Conservation (phyloP, 1,140 invertebrate species). For the Philotrypesis tridentata region DNA sequence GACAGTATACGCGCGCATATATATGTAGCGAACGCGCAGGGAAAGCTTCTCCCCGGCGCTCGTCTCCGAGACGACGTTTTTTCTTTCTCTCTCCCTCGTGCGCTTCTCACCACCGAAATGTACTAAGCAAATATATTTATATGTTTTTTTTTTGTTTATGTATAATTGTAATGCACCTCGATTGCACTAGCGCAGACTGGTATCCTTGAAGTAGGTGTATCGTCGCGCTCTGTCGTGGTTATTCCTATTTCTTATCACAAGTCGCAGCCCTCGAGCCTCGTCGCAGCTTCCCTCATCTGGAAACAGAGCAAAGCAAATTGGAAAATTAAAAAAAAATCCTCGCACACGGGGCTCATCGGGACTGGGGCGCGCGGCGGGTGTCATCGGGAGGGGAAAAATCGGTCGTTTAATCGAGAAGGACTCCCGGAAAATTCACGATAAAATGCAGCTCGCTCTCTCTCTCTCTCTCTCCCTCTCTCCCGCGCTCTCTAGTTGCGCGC, state of each 20-base stretch:
- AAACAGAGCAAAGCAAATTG: constrained; percentile 57
- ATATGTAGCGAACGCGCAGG: neutral
- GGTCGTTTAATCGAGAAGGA: constrained; percentile 37
- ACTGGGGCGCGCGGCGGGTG: too few relatives aligned
- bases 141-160: too few relatives aligned
- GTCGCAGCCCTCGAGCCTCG: constrained; percentile 62
- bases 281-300: constrained; percentile 61
- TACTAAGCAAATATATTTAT: neutral
- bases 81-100: neutral
- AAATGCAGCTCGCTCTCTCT: constrained; percentile 23
- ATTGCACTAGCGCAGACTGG: constrained; percentile 65
- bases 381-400: neutral
- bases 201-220: constrained; percentile 68
- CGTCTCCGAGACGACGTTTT: too few relatives aligned
- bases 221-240: constrained; percentile 67
- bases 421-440: neutral
- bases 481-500: neutral
- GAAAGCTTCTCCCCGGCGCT: too few relatives aligned
- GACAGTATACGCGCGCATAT: too few relatives aligned
- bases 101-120: neutral
- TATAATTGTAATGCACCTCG: constrained; percentile 48
- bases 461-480: neutral
- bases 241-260: constrained; percentile 72
- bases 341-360: neutral
- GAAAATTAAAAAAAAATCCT: constrained; percentile 21